phyloP scores from a whole-genome alignment of 2,113 vertebrate species.

The Mobula hypostoma region DNA sequence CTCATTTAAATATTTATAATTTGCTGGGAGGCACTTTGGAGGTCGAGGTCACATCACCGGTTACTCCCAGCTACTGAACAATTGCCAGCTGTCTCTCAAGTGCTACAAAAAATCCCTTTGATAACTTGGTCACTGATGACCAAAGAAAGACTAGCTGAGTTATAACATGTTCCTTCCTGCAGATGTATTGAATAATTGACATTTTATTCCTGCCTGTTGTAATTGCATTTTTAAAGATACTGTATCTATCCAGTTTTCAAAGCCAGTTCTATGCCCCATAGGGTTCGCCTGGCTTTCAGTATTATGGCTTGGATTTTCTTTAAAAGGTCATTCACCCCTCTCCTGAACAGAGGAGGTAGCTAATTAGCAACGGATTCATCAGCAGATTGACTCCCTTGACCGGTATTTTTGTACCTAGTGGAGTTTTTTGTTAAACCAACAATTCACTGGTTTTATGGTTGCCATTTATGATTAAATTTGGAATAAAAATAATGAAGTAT shows the following conservation, averaged over 20 bases:
- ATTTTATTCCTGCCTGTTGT: background rate
- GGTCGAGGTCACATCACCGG: background rate
- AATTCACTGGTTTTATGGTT: too few species aligned
- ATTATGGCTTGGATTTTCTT: too few species aligned
- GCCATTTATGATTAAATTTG: too few species aligned
- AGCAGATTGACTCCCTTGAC: too few species aligned
- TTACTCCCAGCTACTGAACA: background rate
- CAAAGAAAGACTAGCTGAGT: background rate
- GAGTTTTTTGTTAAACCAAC: too few species aligned
- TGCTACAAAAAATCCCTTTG: constrained; percentile 10
- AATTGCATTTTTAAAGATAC: background rate
- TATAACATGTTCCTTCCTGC: background rate
- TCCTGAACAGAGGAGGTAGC: too few species aligned
- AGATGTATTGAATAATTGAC: background rate
- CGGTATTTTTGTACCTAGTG: too few species aligned
- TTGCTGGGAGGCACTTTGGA: background rate
- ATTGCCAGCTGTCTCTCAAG: constrained; percentile 9
- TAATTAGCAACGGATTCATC: too few species aligned
- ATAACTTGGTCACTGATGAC: constrained; percentile 12
- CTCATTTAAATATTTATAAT: constrained; percentile 21
- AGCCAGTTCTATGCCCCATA: background rate
- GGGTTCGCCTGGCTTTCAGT: background rate
- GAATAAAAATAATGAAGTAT: too few species aligned
- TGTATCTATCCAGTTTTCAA: background rate
- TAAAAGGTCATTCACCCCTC: too few species aligned